Evolutionary conservation across 2,797 vertebrate genomes (phyloP), one percentile per base, ranked within the genome.

Genomic region (Tachyglossus aculeatus): DNA sequence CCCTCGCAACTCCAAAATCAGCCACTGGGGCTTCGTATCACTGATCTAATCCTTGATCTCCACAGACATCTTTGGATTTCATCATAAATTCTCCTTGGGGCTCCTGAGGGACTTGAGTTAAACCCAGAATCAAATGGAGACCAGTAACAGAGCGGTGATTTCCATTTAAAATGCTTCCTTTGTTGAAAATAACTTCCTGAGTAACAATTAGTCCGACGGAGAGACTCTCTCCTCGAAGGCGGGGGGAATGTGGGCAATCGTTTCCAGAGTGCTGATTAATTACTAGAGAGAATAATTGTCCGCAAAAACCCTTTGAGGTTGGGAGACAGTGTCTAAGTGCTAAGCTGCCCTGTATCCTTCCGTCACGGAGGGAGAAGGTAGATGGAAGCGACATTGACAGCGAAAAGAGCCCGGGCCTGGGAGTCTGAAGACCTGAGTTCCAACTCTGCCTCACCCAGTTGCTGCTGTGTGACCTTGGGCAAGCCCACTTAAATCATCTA

Each of bases 1-100:
- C 44, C n/a, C 33, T 18, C 36, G 39, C 54, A n/a, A n/a, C n/a
- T n/a, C n/a, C n/a, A n/a, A n/a, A n/a, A n/a, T n/a, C n/a, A n/a
- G n/a, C n/a, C n/a, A n/a, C n/a, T n/a, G n/a, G n/a, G n/a, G n/a
- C n/a, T n/a, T n/a, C n/a, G n/a, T n/a, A n/a, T n/a, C n/a, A n/a
- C 66, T 39, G 29, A 73, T 59, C 67, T 74, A 51, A 72, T 18
- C 70, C 63, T 25, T 62, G 54, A 71, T 77, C 58, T 56, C 38
- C 62, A 67, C 19, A 54, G 74, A 76, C 74, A 61, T 29, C 79
- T 77, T 69, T 72, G 74, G 76, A 65, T 87, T 75, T 77, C 60
- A 66, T 75, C 72, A 69, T 66, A 68, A 77, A 69, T 73, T 63
- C 74, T 58, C 80, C 82, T 60, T 71, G 80, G 75, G 77, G 72